Conservation (phyloP, 2,888 invertebrate genomes). For the Colostygia pectinataria region DNA sequence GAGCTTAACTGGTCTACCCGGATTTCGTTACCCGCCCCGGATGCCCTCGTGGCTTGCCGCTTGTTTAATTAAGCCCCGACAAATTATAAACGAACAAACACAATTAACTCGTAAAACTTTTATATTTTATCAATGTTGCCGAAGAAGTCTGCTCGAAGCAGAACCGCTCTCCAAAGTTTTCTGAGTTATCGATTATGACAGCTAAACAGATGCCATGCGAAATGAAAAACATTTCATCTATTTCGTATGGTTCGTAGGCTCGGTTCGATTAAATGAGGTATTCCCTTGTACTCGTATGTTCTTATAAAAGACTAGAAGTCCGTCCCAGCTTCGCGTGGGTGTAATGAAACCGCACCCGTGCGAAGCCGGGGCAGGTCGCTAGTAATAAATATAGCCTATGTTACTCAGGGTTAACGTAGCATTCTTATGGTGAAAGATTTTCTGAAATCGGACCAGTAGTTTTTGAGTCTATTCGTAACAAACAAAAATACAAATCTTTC, state of each 20-base stretch:
- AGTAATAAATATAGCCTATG: too few species aligned
- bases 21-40: constrained; percentile 42
- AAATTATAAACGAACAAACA: constrained; percentile 46
- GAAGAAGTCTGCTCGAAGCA: constrained; percentile 15
- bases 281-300: too few species aligned
- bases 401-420: too few species aligned
- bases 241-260: neutral
- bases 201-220: constrained; percentile 1
- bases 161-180: constrained; percentile 23
- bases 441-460: too few species aligned
- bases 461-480: too few species aligned
- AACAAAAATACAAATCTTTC: too few species aligned
- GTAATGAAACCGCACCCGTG: too few species aligned
- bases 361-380: too few species aligned
- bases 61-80: constrained; percentile 51
- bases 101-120: constrained; percentile 49
- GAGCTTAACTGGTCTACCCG: constrained; percentile 49
- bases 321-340: too few species aligned
- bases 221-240: neutral
- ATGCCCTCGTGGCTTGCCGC: constrained; percentile 38
- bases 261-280: neutral
- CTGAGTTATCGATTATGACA: constrained; percentile 16
- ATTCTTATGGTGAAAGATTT: too few species aligned
- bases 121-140: constrained; percentile 38
- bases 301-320: too few species aligned